Evolutionary conservation across 2,888 invertebrate species (phyloP).

Genomic region (Aporophyla lueneburgensis): DNA sequence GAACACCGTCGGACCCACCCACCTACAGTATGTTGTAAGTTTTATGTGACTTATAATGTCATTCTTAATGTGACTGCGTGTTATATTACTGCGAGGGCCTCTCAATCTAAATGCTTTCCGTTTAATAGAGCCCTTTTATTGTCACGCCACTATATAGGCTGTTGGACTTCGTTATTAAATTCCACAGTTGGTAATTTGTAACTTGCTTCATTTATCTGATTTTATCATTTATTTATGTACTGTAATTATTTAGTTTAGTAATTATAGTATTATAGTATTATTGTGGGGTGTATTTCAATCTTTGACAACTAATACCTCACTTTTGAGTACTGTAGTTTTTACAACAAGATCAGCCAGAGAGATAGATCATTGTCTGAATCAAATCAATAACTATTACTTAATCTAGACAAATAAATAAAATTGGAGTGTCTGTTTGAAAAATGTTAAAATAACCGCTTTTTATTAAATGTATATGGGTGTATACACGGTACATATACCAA

Average conservation of each 20-base stretch:
- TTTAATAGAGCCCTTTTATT: conserved; percentile 74
- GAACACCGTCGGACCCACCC: neutral
- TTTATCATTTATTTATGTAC: too few species aligned
- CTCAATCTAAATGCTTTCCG: conserved; percentile 69
- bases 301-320: too few species aligned
- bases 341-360: too few species aligned
- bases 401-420: too few species aligned
- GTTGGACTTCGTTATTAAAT: conserved; percentile 11
- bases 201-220: neutral
- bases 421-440: too few species aligned
- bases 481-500: too few species aligned
- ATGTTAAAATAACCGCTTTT: too few species aligned
- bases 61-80: conserved; percentile 58
- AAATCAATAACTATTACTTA: neutral
- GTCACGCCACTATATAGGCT: conserved; percentile 65
- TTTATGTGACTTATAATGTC: conserved; percentile 57
- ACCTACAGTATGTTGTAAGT: conserved; percentile 39
- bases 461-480: too few species aligned
- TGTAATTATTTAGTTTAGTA: neutral
- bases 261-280: too few species aligned
- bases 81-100: conserved; percentile 62
- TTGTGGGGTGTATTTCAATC: neutral
- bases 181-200: neutral
- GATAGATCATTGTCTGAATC: neutral
- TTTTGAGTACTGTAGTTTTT: too few species aligned